phyloP scores from a whole-genome alignment of 2,797 vertebrate species.

The Phataginus tetradactyla region DNA sequence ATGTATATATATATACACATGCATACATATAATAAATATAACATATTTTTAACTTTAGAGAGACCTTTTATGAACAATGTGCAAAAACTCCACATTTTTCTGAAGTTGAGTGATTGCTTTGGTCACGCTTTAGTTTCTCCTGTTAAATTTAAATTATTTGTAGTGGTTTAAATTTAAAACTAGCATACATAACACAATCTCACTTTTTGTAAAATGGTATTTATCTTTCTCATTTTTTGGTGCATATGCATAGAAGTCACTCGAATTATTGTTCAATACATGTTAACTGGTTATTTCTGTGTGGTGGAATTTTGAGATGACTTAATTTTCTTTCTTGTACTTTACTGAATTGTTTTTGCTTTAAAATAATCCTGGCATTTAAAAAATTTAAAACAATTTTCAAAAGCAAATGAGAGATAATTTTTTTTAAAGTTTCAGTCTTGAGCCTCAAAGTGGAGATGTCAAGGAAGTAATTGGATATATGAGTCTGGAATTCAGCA shows the following conservation, averaged over 20 bases:
- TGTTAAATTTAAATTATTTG: conserved; percentile 43
- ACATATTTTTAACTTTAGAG: conserved; percentile 6
- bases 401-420: neutral
- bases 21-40: neutral
- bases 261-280: neutral
- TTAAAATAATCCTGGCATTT: neutral
- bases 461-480: neutral
- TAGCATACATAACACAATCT: neutral
- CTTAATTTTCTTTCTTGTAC: neutral
- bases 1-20: neutral
- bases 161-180: conserved; percentile 41
- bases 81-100: neutral
- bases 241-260: neutral
- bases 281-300: neutral
- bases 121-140: conserved; percentile 8
- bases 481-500: neutral
- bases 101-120: conserved; percentile 32
- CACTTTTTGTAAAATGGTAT: neutral
- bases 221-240: conserved; percentile 11
- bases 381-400: neutral
- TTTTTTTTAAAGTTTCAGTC: neutral
- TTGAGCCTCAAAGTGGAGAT: neutral
- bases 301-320: neutral
- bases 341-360: conserved; percentile 15
- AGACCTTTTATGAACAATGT: neutral